phyloP scores from a whole-genome alignment of 2,797 vertebrate genomes.

The Acipenser ruthenus region DNA sequence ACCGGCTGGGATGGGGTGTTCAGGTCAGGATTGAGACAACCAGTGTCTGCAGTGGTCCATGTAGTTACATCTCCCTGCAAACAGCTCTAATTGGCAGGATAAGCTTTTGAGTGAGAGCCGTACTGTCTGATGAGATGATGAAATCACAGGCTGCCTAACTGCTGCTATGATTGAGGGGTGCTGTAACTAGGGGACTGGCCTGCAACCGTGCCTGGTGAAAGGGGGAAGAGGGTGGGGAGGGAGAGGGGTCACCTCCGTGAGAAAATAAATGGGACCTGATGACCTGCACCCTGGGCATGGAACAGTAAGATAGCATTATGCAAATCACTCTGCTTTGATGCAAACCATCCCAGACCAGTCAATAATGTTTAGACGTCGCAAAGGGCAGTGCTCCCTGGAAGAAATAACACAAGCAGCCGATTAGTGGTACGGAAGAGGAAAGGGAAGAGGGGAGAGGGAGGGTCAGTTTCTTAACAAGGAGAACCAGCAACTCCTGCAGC shows the following conservation, averaged over 20 bases:
- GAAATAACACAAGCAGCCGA: slow-evolving; percentile 76
- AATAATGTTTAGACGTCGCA: slow-evolving; percentile 88
- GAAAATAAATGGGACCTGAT: slow-evolving; percentile 27
- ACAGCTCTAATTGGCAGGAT: slow-evolving; percentile 20
- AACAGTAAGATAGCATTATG: slow-evolving; percentile 83
- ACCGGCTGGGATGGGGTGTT: too few species aligned
- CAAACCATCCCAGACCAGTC: slow-evolving; percentile 77
- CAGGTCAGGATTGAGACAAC: too few species aligned
- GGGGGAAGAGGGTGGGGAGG: neutral
- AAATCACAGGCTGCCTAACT: slow-evolving; percentile 16
- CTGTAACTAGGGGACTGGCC: slow-evolving; percentile 15
- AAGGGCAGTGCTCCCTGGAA: slow-evolving; percentile 93
- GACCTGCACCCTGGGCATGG: slow-evolving; percentile 38
- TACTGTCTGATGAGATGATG: slow-evolving; percentile 38
- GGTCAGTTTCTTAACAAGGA: slow-evolving; percentile 31
- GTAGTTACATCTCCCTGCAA: slow-evolving; percentile 14
- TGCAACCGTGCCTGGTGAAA: neutral
- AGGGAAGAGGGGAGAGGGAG: slow-evolving; percentile 12
- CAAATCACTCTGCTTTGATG: slow-evolving; percentile 77
- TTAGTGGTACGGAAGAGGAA: slow-evolving; percentile 30
- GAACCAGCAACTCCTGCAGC: slow-evolving; percentile 64
- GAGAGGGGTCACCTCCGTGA: slow-evolving; percentile 9
- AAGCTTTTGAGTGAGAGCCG: slow-evolving; percentile 11
- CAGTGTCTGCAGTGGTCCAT: too few species aligned
- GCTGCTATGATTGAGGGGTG: neutral